phyloP scores from a whole-genome alignment of 2,888 invertebrate genomes.

The Incurvaria masculella region DNA sequence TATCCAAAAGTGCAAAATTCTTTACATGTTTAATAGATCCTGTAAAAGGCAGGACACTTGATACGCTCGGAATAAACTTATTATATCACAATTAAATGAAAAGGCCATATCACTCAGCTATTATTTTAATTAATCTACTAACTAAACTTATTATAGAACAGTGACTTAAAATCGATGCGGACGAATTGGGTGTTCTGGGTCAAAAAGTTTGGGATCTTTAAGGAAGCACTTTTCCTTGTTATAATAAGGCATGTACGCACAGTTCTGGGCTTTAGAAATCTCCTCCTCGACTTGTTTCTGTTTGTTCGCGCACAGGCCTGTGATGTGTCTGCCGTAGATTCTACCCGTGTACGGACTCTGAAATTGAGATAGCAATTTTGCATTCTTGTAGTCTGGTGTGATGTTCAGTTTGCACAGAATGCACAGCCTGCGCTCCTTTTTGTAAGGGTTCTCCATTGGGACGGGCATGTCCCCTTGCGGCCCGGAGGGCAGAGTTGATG shows the following conservation, averaged over 20 bases:
- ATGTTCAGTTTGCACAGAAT: slow-evolving; percentile 81
- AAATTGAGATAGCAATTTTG: slow-evolving; percentile 88
- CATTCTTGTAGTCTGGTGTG: slow-evolving; percentile 88
- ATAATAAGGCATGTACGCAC: slow-evolving; percentile 80
- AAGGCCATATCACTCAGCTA: too few species aligned
- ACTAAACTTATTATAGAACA: neutral
- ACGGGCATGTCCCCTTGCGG: slow-evolving; percentile 39
- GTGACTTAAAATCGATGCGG: slow-evolving; percentile 68
- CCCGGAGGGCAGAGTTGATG: neutral
- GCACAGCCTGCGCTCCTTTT: slow-evolving; percentile 68
- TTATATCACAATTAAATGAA: too few species aligned
- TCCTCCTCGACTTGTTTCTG: slow-evolving; percentile 72
- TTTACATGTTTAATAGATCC: too few species aligned
- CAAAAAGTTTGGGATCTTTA: slow-evolving; percentile 87
- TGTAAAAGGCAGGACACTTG: too few species aligned
- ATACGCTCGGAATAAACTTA: too few species aligned
- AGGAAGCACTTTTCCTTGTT: slow-evolving; percentile 77
- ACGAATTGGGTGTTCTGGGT: slow-evolving; percentile 79
- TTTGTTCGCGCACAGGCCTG: slow-evolving; percentile 84
- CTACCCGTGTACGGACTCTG: slow-evolving; percentile 93
- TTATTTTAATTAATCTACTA: too few species aligned
- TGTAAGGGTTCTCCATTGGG: slow-evolving; percentile 76
- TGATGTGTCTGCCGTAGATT: slow-evolving; percentile 89
- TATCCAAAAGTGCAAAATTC: too few species aligned
- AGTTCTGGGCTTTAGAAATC: slow-evolving; percentile 70